Evolutionary conservation across 2,888 invertebrate genomes (phyloP), one percentile per base, ranked within the genome.

Genomic region (Deroplatys truncata): DNA sequence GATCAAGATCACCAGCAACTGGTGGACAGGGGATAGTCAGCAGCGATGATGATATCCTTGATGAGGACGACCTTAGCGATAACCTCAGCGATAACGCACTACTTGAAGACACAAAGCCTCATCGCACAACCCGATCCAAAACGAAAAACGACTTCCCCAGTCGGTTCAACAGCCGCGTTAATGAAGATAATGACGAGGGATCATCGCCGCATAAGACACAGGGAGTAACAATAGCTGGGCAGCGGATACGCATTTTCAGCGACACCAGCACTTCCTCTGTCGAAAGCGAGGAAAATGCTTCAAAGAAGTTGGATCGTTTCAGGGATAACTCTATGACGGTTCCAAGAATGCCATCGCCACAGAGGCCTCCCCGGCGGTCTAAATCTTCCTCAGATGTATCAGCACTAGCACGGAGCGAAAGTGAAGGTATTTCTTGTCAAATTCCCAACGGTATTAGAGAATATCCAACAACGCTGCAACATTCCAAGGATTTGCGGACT

Each of bases 291-390:
- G 56, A 72, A 72, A 72, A 25, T 72, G 56, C 25, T 9, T 72
- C 56, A 72, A 72, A 20, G 56, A 72, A 72, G 7, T 20, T 20
- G 20, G 56, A 20, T 72, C 20, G 56, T 20, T 72, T 72, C 56
- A 20, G 56, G 0, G 56, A 72, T 25, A 72, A 72, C 20, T 20
- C 56, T 28, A 89, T 89, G 31, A 93, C 88, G 88, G 90, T 93
- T 91, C 93, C 93, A 84, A 93, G 93, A 89, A 90, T 91, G 4
- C 92, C 94, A 87, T 95, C 95, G n/a, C 96, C 96, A 9, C 95
- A 95, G 92, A 94, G 96, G 91, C 96, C 96, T 90, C 96, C 96
- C 8, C 93, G 96, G 91, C 94, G 94, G 92, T 92, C 93, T 83
- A 94, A 95, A 92, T 94, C 88, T 16, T 25, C 86, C 10, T 72